phyloP scores from a whole-genome alignment of 1,140 invertebrate genomes.

The Drosophila orosa region DNA sequence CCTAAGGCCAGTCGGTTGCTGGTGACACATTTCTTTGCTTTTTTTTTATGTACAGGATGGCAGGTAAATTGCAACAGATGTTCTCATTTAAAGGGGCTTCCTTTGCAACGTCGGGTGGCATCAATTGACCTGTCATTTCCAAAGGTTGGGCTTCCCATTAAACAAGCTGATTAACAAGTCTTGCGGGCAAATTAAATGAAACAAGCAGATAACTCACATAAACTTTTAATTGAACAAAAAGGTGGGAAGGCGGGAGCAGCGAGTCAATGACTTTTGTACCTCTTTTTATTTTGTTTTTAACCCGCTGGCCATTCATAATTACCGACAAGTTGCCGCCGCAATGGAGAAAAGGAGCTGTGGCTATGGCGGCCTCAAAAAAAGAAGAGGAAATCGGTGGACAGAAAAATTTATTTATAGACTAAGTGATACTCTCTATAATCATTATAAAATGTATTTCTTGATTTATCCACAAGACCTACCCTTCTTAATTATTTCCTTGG shows the following conservation, averaged over 20 bases:
- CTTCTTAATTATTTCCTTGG: fast-evolving
- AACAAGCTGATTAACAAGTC: slow-evolving; percentile 56
- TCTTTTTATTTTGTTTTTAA: slow-evolving; percentile 48
- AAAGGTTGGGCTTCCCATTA: slow-evolving; percentile 34
- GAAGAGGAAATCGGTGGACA: neutral
- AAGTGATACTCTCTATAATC: neutral
- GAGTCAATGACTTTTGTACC: slow-evolving; percentile 73
- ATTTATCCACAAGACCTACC: no score
- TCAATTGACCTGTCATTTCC: slow-evolving; percentile 34
- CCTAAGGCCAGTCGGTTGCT: slow-evolving; percentile 17
- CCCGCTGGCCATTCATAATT: slow-evolving; percentile 78
- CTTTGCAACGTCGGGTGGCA: slow-evolving; percentile 21
- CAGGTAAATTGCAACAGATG: slow-evolving; percentile 40
- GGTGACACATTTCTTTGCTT: slow-evolving; percentile 18
- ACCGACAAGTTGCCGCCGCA: slow-evolving; percentile 50
- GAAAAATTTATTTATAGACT: neutral
- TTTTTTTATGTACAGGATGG: slow-evolving; percentile 11
- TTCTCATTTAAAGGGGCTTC: slow-evolving; percentile 9
- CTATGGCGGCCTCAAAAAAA: slow-evolving; percentile 45
- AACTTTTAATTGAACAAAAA: slow-evolving; percentile 77
- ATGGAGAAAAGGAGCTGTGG: slow-evolving; percentile 46
- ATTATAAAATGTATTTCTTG: no score
- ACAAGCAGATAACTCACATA: slow-evolving; percentile 63
- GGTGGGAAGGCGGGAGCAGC: neutral
- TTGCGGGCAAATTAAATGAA: slow-evolving; percentile 61